A percentile compares a stretch with the other conserved stretches of the same genome.
These are phyloP conservation scores for Siderastrea siderea DNA, from an alignment of 92 coral and sea anemone species.

Conservation along the genomic window DNA sequence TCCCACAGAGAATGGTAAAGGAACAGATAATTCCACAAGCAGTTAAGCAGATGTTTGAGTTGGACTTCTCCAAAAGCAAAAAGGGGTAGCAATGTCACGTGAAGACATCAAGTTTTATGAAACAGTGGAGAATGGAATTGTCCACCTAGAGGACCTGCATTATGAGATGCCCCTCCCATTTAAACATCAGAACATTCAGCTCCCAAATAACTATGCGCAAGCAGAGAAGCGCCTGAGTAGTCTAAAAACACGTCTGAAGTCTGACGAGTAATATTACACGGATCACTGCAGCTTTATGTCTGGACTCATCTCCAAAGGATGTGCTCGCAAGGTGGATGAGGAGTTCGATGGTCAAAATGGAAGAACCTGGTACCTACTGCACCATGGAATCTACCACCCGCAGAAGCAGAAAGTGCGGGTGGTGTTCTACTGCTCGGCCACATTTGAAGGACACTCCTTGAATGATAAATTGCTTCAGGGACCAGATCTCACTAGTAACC, in stretches of 20 bases:
- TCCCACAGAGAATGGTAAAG: too few relatives aligned
- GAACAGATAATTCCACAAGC: too few relatives aligned
- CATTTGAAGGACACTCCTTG: conserved; percentile 42
- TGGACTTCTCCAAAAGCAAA: conserved; percentile 43
- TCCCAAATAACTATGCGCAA: conserved; percentile 58
- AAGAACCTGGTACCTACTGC: conserved; percentile 53
- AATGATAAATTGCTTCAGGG: conserved; percentile 55
- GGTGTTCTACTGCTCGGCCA: conserved; percentile 56
- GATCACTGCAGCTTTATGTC: conserved; percentile 62
- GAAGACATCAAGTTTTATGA: too few relatives aligned
- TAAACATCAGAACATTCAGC: conserved; percentile 25
- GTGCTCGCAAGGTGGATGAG: conserved; percentile 34
- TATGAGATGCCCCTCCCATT: conserved; percentile 69
- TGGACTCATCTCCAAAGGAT: conserved; percentile 53
- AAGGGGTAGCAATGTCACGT: too few relatives aligned
- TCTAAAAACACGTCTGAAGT: conserved; percentile 52
- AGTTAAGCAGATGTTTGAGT: conserved; percentile 31
- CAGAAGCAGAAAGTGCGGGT: conserved; percentile 57
- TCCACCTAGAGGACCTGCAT: conserved; percentile 56
- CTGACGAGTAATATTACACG: conserved; percentile 32
- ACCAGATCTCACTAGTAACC: conserved; percentile 63
- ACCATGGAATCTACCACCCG: conserved; percentile 26
- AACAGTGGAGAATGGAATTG: too few relatives aligned
- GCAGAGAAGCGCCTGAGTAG: conserved; percentile 62
- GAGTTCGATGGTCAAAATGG: conserved; percentile 5